Conservation (phyloP, 2,113 vertebrate species). For the Danionella cerebrum region DNA sequence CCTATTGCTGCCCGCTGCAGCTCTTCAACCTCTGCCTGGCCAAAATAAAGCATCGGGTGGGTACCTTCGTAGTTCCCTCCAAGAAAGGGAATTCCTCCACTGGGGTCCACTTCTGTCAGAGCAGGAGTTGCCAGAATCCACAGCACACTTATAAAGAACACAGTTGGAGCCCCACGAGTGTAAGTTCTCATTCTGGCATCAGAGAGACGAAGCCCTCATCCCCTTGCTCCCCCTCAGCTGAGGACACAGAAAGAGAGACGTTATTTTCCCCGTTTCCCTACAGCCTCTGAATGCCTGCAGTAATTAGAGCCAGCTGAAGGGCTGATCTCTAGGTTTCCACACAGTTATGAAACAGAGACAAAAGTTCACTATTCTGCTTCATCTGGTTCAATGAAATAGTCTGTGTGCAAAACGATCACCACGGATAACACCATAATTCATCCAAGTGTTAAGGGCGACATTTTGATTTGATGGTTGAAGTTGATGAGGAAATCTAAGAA, state of each 20-base stretch:
- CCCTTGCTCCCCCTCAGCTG: slow-evolving; percentile 56
- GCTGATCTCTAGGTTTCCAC: slow-evolving; percentile 47
- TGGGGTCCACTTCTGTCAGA: slow-evolving; percentile 57
- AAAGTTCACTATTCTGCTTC: background rate
- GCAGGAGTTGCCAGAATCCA: slow-evolving; percentile 62
- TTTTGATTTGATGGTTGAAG: background rate
- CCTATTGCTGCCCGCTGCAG: slow-evolving; percentile 68
- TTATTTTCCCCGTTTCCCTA: slow-evolving; percentile 46
- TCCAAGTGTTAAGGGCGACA: background rate
- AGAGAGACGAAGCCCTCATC: slow-evolving; percentile 76
- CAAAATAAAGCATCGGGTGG: slow-evolving; percentile 94
- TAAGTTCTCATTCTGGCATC: slow-evolving; percentile 94
- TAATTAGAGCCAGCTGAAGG: slow-evolving; percentile 62
- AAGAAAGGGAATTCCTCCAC: slow-evolving; percentile 76
- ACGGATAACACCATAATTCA: background rate
- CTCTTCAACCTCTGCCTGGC: slow-evolving; percentile 68
- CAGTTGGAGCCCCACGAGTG: slow-evolving; percentile 90
- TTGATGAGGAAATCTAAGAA: too few species aligned
- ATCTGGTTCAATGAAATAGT: background rate
- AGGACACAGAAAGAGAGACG: slow-evolving; percentile 38
- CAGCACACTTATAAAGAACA: slow-evolving; percentile 86
- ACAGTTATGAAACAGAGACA: slow-evolving; percentile 25
- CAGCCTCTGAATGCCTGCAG: slow-evolving; percentile 49
- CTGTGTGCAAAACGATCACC: background rate
- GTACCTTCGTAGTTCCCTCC: slow-evolving; percentile 84